Percentiles rank a stretch among this genome's conserved stretches.
phyloP scores from a whole-genome alignment of 92 coral and sea anemone genomes.

The Palythoa grandiflora region DNA sequence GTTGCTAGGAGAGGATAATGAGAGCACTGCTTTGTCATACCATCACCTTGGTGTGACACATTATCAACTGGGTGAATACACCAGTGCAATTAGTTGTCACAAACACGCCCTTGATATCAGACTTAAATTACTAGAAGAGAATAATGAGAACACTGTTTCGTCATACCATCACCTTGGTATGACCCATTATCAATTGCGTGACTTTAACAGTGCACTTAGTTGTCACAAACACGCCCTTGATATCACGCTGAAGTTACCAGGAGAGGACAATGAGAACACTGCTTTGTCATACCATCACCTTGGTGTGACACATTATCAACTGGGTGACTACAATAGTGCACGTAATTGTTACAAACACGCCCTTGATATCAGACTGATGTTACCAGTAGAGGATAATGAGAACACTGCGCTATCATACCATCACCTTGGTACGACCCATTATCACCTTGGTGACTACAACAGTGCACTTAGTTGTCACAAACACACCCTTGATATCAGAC shows the following conservation, averaged over 20 bases:
- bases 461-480: not conserved
- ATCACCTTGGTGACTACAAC: not conserved
- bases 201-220: not conserved
- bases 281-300: not conserved
- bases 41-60: not conserved
- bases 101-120: not conserved
- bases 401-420: not conserved
- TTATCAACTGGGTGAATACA: not conserved
- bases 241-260: not conserved
- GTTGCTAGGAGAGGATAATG: not conserved
- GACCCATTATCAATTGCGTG: not conserved
- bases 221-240: not conserved
- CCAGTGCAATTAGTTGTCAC: not conserved
- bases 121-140: not conserved
- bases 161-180: not conserved
- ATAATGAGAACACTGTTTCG: not conserved
- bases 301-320: not conserved
- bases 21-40: not conserved
- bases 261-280: not conserved
- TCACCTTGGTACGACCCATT: not conserved
- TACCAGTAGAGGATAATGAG: not conserved
- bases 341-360: not conserved
- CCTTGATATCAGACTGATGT: not conserved
- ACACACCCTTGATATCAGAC: not conserved
- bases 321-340: not conserved